A percentile compares a stretch with the other conserved stretches of the same genome.
Conservation (phyloP, 2,888 invertebrate genomes). For the Parascotia fuliginaria region DNA sequence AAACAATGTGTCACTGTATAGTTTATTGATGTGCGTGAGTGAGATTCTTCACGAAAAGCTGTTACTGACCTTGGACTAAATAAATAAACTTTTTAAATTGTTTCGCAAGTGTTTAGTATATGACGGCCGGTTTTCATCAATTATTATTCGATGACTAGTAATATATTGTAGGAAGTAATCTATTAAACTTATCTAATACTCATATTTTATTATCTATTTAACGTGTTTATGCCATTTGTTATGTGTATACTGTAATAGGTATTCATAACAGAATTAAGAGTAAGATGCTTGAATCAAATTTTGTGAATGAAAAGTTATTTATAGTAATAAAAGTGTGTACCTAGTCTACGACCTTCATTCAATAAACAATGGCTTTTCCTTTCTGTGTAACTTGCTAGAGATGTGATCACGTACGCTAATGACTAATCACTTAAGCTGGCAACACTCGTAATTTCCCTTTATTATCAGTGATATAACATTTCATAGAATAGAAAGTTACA, state of each 20-base stretch:
- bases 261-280: neutral
- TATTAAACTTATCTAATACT: neutral
- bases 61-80: slow-evolving; percentile 15
- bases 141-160: slow-evolving; percentile 15
- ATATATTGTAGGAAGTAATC: slow-evolving; percentile 11
- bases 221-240: neutral
- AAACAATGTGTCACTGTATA: slow-evolving; percentile 17
- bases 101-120: neutral
- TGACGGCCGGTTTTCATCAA: slow-evolving; percentile 9
- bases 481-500: slow-evolving; percentile 35
- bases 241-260: neutral
- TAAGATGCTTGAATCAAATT: neutral
- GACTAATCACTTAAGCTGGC: slow-evolving; percentile 28
- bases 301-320: neutral
- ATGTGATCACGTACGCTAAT: slow-evolving; percentile 29
- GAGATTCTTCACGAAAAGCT: slow-evolving; percentile 19
- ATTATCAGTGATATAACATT: slow-evolving; percentile 34
- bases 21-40: slow-evolving; percentile 25
- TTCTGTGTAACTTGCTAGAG: slow-evolving; percentile 4
- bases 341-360: neutral
- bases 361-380: slow-evolving; percentile 1
- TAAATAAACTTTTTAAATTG: slow-evolving; percentile 11
- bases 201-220: neutral
- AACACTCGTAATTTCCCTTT: slow-evolving; percentile 29
- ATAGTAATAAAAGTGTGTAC: neutral